A percentile compares a stretch with the other conserved stretches of the same genome.
Evolutionary conservation across 2,888 invertebrate genomes (phyloP).

Genomic region (Drosophila demipolita): DNA sequence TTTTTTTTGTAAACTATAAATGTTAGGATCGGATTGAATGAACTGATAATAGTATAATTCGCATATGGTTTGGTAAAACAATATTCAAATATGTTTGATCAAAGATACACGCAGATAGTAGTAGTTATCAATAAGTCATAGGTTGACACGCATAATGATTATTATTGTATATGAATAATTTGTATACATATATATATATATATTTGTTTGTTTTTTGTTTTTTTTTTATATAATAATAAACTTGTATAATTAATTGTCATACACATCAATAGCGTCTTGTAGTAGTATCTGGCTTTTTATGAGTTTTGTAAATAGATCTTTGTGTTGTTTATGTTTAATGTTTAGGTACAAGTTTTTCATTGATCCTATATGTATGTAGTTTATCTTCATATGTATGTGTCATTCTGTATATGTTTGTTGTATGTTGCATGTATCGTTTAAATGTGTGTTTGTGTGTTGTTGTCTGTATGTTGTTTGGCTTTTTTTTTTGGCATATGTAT

Average conservation of each 20-base stretch:
- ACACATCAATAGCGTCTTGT: slow-evolving; percentile 70
- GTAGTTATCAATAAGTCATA: slow-evolving; percentile 36
- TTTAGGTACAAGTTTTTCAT: slow-evolving; percentile 73
- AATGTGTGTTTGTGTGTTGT: slow-evolving; percentile 5
- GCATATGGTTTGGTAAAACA: slow-evolving; percentile 74
- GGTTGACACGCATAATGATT: slow-evolving; percentile 58
- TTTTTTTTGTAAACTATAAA: slow-evolving; percentile 6
- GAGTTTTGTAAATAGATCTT: slow-evolving; percentile 55
- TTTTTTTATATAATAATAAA: slow-evolving; percentile 39
- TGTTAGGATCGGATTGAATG: slow-evolving; percentile 13
- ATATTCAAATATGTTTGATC: slow-evolving; percentile 45
- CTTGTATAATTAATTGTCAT: slow-evolving; percentile 78
- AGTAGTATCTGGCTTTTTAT: slow-evolving; percentile 24
- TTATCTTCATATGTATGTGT: slow-evolving; percentile 40
- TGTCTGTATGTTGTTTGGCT: slow-evolving; percentile 12
- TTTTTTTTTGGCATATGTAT: slow-evolving; percentile 68
- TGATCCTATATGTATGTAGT: slow-evolving; percentile 33
- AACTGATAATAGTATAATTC: slow-evolving; percentile 34
- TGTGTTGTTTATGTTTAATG: slow-evolving; percentile 38
- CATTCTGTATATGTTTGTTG: slow-evolving; percentile 46
- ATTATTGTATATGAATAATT: slow-evolving; percentile 60
- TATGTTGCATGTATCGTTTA: slow-evolving; percentile 7
- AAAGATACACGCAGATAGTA: slow-evolving; percentile 48
- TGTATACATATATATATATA: slow-evolving; percentile 44
- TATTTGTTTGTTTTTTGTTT: too few relatives aligned